Percentiles rank a stretch among this genome's conserved stretches.
Conservation (phyloP, 2,888 invertebrate genomes). For the Volucella inflata region DNA sequence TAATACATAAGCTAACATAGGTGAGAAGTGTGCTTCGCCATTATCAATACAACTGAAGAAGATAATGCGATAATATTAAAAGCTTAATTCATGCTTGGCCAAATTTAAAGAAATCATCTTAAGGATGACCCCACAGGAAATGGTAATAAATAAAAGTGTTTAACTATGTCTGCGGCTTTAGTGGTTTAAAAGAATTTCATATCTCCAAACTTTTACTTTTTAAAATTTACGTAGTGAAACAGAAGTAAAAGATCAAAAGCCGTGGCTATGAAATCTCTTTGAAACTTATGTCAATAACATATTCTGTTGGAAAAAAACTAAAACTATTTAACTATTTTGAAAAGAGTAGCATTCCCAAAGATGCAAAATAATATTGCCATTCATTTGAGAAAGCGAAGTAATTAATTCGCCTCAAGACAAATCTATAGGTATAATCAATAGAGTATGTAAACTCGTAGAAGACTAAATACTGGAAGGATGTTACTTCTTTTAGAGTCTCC, state of each 20-base stretch:
- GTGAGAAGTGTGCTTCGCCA: not conserved
- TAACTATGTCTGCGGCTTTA: not conserved
- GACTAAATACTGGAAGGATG: too few species aligned
- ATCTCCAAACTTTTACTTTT: slow-evolving; percentile 58
- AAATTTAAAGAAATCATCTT: not conserved
- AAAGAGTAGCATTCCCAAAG: too few species aligned
- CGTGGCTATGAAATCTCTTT: not conserved
- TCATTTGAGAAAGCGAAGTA: too few species aligned
- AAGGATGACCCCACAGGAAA: not conserved
- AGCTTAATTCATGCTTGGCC: slow-evolving; percentile 3
- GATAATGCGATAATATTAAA: not conserved
- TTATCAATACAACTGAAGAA: not conserved
- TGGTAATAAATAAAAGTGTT: not conserved
- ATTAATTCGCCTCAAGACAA: too few species aligned
- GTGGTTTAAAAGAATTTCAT: slow-evolving; percentile 47
- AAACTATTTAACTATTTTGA: too few species aligned
- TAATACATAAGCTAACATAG: slow-evolving; percentile 3
- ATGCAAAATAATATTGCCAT: too few species aligned
- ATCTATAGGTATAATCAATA: too few species aligned
- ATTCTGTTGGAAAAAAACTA: too few species aligned
- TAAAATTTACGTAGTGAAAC: slow-evolving; percentile 36
- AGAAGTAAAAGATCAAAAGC: slow-evolving; percentile 5
- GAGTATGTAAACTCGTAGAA: too few species aligned
- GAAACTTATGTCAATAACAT: not conserved
- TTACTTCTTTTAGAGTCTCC: too few species aligned